Evolutionary conservation across 1,140 invertebrate genomes (phyloP), one percentile per base, ranked within the genome.

Genomic region (Drosophila arawakana): DNA sequence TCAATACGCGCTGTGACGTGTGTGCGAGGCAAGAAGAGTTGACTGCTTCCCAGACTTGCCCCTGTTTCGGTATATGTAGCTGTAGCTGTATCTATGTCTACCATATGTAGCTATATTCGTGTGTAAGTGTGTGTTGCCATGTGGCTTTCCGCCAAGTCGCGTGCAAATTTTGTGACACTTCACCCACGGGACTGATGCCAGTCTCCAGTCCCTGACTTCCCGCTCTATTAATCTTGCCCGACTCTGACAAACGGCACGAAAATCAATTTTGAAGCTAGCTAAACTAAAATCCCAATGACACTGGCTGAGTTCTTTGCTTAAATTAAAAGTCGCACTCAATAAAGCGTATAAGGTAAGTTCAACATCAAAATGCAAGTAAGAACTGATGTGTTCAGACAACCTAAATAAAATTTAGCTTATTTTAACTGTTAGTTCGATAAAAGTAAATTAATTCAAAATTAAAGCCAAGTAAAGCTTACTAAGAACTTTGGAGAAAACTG

Each of bases 101-200:
- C 25, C 6, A 30, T 30, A 30, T 30, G 25, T 30, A 5, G 5
- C 25, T 30, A 52, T 55, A 25, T 58, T 37, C 46, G 75, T 47
- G 11, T 44, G 44, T 43, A 21, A 21, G 39, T 66, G 49, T 76
- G 44, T 69, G 52, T 47, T 54, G 65, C 72, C 74, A 65, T 59
- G 54, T 73, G 60, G 72, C 82, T 79, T 81, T 78, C 62, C 82
- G 79, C 75, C 66, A 75, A 70, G 76, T 75, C 72, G 76, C 73
- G 76, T 78, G 76, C 76, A 86, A 86, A 86, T 86, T 86, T 79
- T 86, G 83, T 88, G 83, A 88, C 83, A 88, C 73, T 83, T 88
- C 83, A 80, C 83, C 83, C 83, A 88, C 83, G 83, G 83, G 83
- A 88, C 63, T 71, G 75, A 47, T 72, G 46, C 39, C 43, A 21